A percentile compares a stretch with the other conserved stretches of the same genome.
Evolutionary conservation across 92 coral and sea anemone species (phyloP).

Genomic region (Ricordea florida): DNA sequence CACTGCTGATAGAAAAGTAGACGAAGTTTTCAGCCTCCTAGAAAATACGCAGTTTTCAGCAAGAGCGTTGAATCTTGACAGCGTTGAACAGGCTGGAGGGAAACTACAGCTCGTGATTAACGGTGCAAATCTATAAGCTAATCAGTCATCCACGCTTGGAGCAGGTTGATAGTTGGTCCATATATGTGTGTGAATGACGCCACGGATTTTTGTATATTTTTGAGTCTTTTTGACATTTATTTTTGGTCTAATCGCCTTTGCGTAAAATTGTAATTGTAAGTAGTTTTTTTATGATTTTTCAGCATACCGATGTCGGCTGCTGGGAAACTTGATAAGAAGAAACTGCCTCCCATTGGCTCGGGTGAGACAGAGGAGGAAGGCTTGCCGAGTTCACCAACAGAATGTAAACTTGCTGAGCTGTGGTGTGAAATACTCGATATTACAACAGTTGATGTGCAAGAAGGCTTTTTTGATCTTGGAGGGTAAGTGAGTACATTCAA

Average conservation of each 20-base stretch:
- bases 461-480: conserved; percentile 90
- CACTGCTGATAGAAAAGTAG: no score
- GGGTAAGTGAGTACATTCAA: conserved; percentile 51
- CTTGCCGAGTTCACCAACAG: conserved; percentile 80
- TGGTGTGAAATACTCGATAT: conserved; percentile 75
- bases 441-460: conserved; percentile 78
- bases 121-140: no score
- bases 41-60: no score
- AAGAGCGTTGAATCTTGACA: no score
- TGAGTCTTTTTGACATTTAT: neutral
- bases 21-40: no score
- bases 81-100: no score
- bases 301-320: conserved; percentile 83
- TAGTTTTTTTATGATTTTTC: no score
- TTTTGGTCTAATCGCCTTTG: neutral
- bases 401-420: conserved; percentile 57
- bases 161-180: no score
- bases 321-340: conserved; percentile 82
- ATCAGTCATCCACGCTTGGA: no score
- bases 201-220: neutral
- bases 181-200: no score
- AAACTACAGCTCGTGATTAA: no score
- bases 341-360: conserved; percentile 72
- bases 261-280: no score
- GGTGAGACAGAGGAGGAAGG: conserved; percentile 74